These are phyloP conservation scores for Tetragnatha montana DNA, from an alignment of 2,888 invertebrate species.

Conservation along the genomic window DNA sequence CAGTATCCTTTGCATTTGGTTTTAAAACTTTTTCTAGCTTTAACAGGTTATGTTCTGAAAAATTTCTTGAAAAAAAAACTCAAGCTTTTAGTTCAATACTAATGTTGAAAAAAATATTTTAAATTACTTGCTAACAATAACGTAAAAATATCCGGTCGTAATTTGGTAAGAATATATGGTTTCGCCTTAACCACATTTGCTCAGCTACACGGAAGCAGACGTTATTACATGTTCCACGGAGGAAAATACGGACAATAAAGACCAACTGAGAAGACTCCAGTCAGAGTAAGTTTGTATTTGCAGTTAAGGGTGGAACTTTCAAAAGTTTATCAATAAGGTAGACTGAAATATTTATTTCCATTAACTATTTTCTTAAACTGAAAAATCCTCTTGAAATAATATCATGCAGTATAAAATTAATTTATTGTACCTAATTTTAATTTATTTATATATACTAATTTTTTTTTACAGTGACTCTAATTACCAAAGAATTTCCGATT, in stretches of 20 bases:
- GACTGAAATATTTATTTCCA: background rate
- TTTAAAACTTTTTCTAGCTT: background rate
- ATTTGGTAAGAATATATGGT: background rate
- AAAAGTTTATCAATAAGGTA: background rate
- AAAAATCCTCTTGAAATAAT: too few relatives aligned
- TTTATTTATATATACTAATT: too few relatives aligned
- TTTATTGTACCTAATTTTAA: too few relatives aligned
- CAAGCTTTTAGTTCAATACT: too few relatives aligned
- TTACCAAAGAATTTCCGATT: slow-evolving; percentile 61
- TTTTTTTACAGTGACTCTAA: slow-evolving; percentile 49
- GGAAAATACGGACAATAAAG: slow-evolving; percentile 74
- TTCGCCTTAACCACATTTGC: slow-evolving; percentile 20
- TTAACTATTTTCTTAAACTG: background rate
- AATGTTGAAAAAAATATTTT: too few relatives aligned
- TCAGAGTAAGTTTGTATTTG: slow-evolving; percentile 48
- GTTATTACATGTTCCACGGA: slow-evolving; percentile 78
- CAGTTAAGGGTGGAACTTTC: too few relatives aligned
- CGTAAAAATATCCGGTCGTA: background rate
- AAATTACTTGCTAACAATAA: background rate
- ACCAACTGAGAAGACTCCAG: slow-evolving; percentile 60
- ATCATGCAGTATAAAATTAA: too few relatives aligned
- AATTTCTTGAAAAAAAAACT: too few relatives aligned
- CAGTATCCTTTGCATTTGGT: slow-evolving; percentile 79
- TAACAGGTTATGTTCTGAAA: background rate
- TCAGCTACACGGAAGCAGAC: slow-evolving; percentile 80